phyloP scores from a whole-genome alignment of 2,797 vertebrate genomes.

The Menidia menidia region DNA sequence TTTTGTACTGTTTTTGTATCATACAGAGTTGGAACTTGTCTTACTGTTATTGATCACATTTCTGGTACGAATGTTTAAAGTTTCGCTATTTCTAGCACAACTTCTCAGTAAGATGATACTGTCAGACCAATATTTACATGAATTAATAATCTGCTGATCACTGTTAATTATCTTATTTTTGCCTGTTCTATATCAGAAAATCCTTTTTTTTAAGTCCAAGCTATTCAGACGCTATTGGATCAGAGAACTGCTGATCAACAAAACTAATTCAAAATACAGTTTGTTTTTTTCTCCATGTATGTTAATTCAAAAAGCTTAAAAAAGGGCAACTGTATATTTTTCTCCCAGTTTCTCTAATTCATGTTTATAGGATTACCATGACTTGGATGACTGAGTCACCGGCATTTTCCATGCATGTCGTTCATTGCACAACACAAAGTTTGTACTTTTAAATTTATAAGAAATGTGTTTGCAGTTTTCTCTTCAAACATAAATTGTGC shows the following conservation, averaged over 20 bases:
- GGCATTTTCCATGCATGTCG: neutral
- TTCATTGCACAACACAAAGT: neutral
- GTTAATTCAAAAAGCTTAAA: too few relatives aligned
- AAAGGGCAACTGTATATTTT: too few relatives aligned
- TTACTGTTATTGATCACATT: conserved; percentile 4
- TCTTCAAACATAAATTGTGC: neutral
- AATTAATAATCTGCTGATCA: neutral
- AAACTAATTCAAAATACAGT: too few relatives aligned
- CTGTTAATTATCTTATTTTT: neutral
- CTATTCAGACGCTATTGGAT: too few relatives aligned
- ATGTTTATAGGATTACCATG: too few relatives aligned
- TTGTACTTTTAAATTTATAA: neutral
- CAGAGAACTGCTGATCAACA: too few relatives aligned
- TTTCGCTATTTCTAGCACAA: neutral
- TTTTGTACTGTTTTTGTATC: conserved; percentile 10
- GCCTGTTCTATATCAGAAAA: too few relatives aligned
- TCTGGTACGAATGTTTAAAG: neutral
- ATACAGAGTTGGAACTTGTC: conserved; percentile 4
- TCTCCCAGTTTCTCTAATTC: too few relatives aligned
- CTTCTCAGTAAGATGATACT: neutral
- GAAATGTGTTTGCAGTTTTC: too few relatives aligned
- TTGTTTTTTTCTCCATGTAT: too few relatives aligned
- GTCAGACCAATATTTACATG: neutral
- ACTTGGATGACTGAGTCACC: too few relatives aligned
- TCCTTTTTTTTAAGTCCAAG: too few relatives aligned